phyloP scores from a whole-genome alignment of 2,113 vertebrate genomes.

The Chlorocebus sabaeus region DNA sequence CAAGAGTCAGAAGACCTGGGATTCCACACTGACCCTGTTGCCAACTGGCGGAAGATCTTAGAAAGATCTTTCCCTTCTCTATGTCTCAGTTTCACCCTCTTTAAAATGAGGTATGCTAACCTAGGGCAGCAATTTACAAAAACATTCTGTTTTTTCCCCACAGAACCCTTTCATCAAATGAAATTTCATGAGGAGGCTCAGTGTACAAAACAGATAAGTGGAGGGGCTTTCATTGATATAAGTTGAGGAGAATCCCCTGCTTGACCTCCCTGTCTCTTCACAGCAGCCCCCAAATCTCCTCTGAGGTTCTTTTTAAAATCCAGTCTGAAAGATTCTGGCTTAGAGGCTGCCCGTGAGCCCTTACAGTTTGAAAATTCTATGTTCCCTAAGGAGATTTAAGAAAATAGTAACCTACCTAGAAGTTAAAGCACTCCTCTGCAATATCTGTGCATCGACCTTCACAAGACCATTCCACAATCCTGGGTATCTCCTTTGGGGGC shows the following conservation, averaged over 20 bases:
- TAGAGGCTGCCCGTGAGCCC: neutral
- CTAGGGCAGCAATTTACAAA: neutral
- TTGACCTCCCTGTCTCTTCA: neutral
- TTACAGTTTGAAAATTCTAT: neutral
- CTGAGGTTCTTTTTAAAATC: neutral
- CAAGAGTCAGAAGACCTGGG: constrained; percentile 36
- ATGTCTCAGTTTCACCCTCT: constrained; percentile 30
- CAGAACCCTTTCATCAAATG: constrained; percentile 5
- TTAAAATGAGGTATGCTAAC: constrained; percentile 43
- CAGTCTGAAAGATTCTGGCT: neutral
- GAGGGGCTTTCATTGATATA: neutral
- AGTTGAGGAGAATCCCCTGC: neutral
- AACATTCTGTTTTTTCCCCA: neutral
- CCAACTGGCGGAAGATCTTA: constrained; percentile 53
- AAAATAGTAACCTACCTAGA: too few relatives aligned
- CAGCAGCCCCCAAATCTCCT: neutral
- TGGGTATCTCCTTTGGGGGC: too few relatives aligned
- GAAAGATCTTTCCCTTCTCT: neutral
- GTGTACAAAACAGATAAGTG: neutral
- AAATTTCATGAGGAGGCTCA: neutral
- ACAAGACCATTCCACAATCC: neutral
- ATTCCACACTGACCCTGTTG: neutral
- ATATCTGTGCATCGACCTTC: neutral
- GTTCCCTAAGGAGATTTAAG: neutral
- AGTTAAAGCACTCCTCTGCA: neutral